Percentiles rank a stretch among this genome's conserved stretches.
phyloP scores from a whole-genome alignment of 1,140 invertebrate species.

The Brachionus paranguensis region DNA sequence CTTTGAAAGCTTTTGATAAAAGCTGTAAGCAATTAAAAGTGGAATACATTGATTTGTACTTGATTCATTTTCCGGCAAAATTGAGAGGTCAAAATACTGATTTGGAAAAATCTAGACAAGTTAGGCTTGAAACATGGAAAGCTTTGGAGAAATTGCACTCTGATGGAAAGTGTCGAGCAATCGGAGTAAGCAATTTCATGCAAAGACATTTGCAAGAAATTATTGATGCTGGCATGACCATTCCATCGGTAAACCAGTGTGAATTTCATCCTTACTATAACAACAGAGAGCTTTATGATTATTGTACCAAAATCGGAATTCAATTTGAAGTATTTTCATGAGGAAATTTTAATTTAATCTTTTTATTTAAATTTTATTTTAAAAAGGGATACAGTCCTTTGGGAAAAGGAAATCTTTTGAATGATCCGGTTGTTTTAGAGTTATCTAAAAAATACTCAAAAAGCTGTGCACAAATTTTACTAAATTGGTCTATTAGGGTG shows the following conservation, averaged over 20 bases:
- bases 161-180: slow-evolving; percentile 44
- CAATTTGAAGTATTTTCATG: slow-evolving; percentile 43
- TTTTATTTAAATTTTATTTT: neutral
- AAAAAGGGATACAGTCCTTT: slow-evolving; percentile 55
- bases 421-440: slow-evolving; percentile 44
- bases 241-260: slow-evolving; percentile 55
- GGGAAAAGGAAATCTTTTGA: slow-evolving; percentile 51
- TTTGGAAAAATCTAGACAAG: slow-evolving; percentile 53
- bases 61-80: slow-evolving; percentile 52
- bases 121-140: slow-evolving; percentile 50
- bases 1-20: slow-evolving; percentile 45
- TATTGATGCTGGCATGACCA: slow-evolving; percentile 46
- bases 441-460: slow-evolving; percentile 45
- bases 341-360: neutral
- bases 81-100: slow-evolving; percentile 44
- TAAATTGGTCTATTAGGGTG: slow-evolving; percentile 51
- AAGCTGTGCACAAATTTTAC: slow-evolving; percentile 51
- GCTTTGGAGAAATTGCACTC: slow-evolving; percentile 19
- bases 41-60: slow-evolving; percentile 51
- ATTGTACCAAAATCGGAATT: slow-evolving; percentile 51
- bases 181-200: slow-evolving; percentile 55
- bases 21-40: slow-evolving; percentile 49
- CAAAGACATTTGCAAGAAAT: slow-evolving; percentile 49
- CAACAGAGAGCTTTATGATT: slow-evolving; percentile 48
- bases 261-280: slow-evolving; percentile 57